Evolutionary conservation across 2,113 vertebrate species (phyloP), one percentile per base, ranked within the genome.

Genomic region (Corydoras maculifer): DNA sequence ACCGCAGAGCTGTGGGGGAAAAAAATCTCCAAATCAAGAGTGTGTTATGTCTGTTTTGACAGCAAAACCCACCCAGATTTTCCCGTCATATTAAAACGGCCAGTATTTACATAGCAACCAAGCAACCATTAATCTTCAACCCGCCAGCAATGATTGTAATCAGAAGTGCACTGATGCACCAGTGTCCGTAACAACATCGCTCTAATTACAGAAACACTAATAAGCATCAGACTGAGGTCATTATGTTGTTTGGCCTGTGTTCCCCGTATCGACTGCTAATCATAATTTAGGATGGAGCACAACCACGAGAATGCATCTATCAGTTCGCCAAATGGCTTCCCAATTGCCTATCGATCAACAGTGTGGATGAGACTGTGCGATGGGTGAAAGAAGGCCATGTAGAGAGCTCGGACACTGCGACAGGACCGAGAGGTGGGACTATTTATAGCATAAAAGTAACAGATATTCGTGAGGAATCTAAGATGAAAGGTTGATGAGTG

Each of bases 271-370:
- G 70, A 72, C 57, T n/a, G 30, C 13, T 5, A 58, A 30, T 72
- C 62, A 14, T 31, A 48, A 10, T 5, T 65, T 59, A 66, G 57
- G 13, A 13, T 54, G 50, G 49, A 62, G 11, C 18, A 15, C 49
- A 60, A 71, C 57, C 57, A 29, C 25, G 57, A 73, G 58, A 55
- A 29, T 61, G 63, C 57, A 48, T 75, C 62, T 65, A 50, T 76
- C 72, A 65, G 59, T 60, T 55, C 50, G 15, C n/a, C 59, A 65
- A 43, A 68, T 68, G 32, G n/a, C 67, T 65, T 64, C 55, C 54
- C 73, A 77, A 76, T 64, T 71, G 55, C 60, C 43, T 69, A 77
- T 74, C 25, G 75, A 75, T 77, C 43, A 12, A 13, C 31, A 50
- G 58, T 9, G 5, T 30, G 12, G 30, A 53, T 10, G 51, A 10